A percentile compares a stretch with the other conserved stretches of the same genome.
phyloP scores from a whole-genome alignment of 2,888 invertebrate species.

The Himalopsyche japonica region DNA sequence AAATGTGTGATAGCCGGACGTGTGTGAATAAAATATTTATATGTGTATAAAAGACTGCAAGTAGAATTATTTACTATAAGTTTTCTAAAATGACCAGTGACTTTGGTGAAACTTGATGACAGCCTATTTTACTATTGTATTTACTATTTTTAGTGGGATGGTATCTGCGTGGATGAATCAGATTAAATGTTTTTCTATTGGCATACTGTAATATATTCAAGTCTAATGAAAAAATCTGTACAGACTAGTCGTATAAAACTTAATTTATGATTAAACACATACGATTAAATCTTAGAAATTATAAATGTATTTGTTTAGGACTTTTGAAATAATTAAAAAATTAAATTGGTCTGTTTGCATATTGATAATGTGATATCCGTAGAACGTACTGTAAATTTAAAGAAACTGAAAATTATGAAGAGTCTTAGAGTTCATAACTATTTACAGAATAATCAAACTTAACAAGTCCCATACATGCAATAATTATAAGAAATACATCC shows the following conservation, averaged over 20 bases:
- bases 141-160: slow-evolving; percentile 11
- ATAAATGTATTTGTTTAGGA: slow-evolving; percentile 20
- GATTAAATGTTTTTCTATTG: slow-evolving; percentile 7
- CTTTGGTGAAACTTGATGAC: slow-evolving; percentile 19
- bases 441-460: not conserved
- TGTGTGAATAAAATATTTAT: slow-evolving; percentile 29
- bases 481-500: not conserved
- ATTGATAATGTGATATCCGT: slow-evolving; percentile 3
- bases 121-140: slow-evolving; percentile 33
- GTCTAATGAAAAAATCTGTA: slow-evolving; percentile 15
- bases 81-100: slow-evolving; percentile 40
- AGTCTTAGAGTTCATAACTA: not conserved
- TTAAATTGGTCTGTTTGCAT: not conserved
- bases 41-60: slow-evolving; percentile 37
- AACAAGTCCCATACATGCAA: not conserved
- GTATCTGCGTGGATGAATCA: slow-evolving; percentile 13
- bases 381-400: not conserved
- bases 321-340: slow-evolving; percentile 1
- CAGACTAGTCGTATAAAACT: slow-evolving; percentile 36
- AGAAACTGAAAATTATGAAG: not conserved
- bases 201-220: slow-evolving; percentile 12
- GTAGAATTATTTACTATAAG: slow-evolving; percentile 23
- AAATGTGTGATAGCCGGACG: slow-evolving; percentile 36
- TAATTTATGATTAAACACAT: slow-evolving; percentile 29
- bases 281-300: slow-evolving; percentile 33